Evolutionary conservation across 37 sponge, comb jelly and placozoan species (phyloP), one percentile per base, ranked within the genome.

Genomic region (Theonella swinhoei): DNA sequence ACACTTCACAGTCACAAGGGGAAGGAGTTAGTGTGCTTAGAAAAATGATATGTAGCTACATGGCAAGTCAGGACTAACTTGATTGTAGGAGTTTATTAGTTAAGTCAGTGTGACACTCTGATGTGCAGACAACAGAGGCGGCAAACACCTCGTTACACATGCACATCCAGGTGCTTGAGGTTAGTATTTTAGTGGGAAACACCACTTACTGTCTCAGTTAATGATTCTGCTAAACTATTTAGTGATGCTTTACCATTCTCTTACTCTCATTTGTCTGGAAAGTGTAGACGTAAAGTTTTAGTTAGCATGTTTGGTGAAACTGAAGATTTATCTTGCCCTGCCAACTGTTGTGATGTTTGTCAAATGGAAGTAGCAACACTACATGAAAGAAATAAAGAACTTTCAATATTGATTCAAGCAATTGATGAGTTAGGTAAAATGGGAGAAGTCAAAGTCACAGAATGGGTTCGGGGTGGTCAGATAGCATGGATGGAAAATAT

Each of bases 301-400:
- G 33, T 81, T 2, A 54, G 68, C 9, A n/a, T 65, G 5, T 80
- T 81, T 81, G 63, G 64, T 61, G 82, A 81, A 47, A 70, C 24
- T 71, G 39, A 29, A 58, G 37, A 34, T 35, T 26, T 59, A 58
- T 24, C 62, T 7, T 58, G 38, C 42, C 39, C 66, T 41, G 73
- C 14, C 19, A 29, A 58, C 54, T 81, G 82, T 36, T 81, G 82
- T 81, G 82, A 81, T 58, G 73, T 81, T 25, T 70, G 82, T 66
- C 42, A 64, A 3, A 40, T 29, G 38, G 39, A 71, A 30, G 63
- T 62, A 31, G 36, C 28, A 26, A 14, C 25, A 28, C 24, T 62
- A 30, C n/a, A 34, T 22, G 78, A 77, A 25, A 17, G 63, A 59
- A 34, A 31, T 11, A 23, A 17, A 26, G 78, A 77, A 77, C 37